Base-by-base conservation (phyloP, 2,888 invertebrate species). In the Fissipunctia ypsillon region DNA sequence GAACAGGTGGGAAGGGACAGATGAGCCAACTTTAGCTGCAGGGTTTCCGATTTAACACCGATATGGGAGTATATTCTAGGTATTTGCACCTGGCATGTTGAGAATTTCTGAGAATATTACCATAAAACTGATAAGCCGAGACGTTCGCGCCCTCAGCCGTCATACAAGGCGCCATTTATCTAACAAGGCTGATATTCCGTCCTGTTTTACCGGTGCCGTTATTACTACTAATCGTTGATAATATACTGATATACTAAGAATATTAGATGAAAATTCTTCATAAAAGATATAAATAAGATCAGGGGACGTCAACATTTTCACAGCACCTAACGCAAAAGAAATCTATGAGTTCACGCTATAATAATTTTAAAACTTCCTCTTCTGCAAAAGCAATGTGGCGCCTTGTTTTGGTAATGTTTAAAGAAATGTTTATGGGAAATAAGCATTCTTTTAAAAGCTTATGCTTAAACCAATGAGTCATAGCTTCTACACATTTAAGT, bases 131-230 rank as follows among this genome's bases (percentile, higher is more conserved):
- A 89, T 89, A 88, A 70, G 60, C 66, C 48, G 41, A 78, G 69
- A 80, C 76, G 79, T 81, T 79, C 72, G 71, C 84, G 73, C 80
- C 81, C 70, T 82, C 83, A 86, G 83, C 84, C 83, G 89, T 89
- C 88, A 88, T 83, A 83, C 84, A 75, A 83, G 89, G 85, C 86
- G 87, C 88, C 84, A 78, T 89, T 87, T 91, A 91, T 91, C 89
- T 87, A 72, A 84, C 83, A 83, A 87, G 86, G 86, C 87, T 88
- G 88, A 88, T 87, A 79, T 69, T 38, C 76, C 72, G 73, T 76
- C 89, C 80, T 85, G 88, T 88, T 90, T 88, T 81, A 76, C 80
- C 78, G 69, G 80, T 83, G 73, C 88, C 87, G 88, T 89, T 90
- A 90, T 88, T 88, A 88, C 82, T 82, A 83, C 84, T 88, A 88